A percentile compares a stretch with the other conserved stretches of the same genome.
Conservation (phyloP, 92 coral and sea anemone genomes). For the Montipora capitata region DNA sequence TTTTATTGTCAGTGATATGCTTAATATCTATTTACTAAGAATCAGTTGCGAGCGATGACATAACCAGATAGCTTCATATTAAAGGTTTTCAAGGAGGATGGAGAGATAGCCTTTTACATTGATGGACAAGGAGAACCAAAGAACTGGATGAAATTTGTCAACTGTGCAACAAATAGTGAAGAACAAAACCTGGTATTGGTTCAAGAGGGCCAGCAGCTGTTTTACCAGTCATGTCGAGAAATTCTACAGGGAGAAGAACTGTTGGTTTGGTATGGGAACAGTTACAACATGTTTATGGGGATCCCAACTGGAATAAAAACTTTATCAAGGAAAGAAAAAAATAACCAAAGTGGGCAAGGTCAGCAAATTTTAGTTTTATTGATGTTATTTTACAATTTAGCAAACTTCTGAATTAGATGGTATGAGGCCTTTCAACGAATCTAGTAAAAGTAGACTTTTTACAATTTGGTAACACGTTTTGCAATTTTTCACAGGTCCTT, state of each 20-base stretch:
- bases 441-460: background rate
- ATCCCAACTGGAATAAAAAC: conserved; percentile 86
- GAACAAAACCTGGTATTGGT: conserved; percentile 93
- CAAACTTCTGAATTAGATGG: background rate
- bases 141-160: conserved; percentile 98
- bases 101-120: conserved; percentile 81
- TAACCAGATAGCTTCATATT: background rate
- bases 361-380: background rate
- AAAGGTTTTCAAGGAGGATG: conserved; percentile 80
- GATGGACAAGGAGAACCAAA: conserved; percentile 88
- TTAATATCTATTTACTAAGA: too few species aligned
- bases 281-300: conserved; percentile 95
- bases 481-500: conserved; percentile 46
- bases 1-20: background rate
- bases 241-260: conserved; percentile 91
- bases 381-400: background rate
- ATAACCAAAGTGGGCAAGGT: conserved; percentile 29
- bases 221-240: conserved; percentile 84
- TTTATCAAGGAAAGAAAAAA: conserved; percentile 41
- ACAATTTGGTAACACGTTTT: background rate
- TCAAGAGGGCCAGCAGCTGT: conserved; percentile 93
- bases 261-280: conserved; percentile 95
- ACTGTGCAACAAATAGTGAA: conserved; percentile 85
- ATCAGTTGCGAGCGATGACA: background rate
- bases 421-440: background rate